Evolutionary conservation across 2,113 vertebrate species (phyloP).

Genomic region (Panthera uncia): DNA sequence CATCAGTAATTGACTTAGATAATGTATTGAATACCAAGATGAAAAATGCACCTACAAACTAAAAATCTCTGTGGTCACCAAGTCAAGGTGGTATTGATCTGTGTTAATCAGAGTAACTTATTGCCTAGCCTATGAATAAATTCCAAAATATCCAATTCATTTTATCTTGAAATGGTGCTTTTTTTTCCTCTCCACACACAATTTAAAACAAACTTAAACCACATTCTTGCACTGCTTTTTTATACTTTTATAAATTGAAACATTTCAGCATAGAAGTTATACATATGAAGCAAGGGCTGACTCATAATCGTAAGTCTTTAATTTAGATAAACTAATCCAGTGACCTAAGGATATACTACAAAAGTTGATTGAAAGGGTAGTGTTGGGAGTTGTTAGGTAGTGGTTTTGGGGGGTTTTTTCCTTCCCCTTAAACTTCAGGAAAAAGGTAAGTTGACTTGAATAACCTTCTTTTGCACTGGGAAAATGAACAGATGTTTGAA

Average conservation of each 20-base stretch:
- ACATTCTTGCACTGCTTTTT: constrained; percentile 81
- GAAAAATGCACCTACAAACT: constrained; percentile 84
- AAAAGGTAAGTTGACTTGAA: constrained; percentile 81
- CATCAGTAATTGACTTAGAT: constrained; percentile 74
- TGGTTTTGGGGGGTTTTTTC: not conserved
- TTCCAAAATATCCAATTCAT: constrained; percentile 61
- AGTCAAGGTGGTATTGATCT: constrained; percentile 77
- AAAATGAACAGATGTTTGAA: constrained; percentile 82
- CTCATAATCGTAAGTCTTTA: constrained; percentile 66
- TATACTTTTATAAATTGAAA: constrained; percentile 77
- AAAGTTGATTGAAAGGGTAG: constrained; percentile 46
- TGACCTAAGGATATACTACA: constrained; percentile 67
- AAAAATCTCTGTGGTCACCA: constrained; percentile 76
- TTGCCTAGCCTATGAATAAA: constrained; percentile 74
- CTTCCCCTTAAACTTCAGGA: constrained; percentile 76
- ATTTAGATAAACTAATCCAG: constrained; percentile 73
- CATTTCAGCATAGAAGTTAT: constrained; percentile 64
- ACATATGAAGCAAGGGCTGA: constrained; percentile 61
- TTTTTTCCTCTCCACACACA: constrained; percentile 66
- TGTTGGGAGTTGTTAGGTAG: constrained; percentile 43
- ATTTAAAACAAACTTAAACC: constrained; percentile 68
- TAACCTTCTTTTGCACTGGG: constrained; percentile 86
- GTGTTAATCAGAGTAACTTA: constrained; percentile 81
- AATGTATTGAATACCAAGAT: constrained; percentile 82
- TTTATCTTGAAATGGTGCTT: constrained; percentile 80